These are phyloP conservation scores for Drosophila crucigera DNA, from an alignment of 2,888 invertebrate genomes.

Conservation along the genomic window DNA sequence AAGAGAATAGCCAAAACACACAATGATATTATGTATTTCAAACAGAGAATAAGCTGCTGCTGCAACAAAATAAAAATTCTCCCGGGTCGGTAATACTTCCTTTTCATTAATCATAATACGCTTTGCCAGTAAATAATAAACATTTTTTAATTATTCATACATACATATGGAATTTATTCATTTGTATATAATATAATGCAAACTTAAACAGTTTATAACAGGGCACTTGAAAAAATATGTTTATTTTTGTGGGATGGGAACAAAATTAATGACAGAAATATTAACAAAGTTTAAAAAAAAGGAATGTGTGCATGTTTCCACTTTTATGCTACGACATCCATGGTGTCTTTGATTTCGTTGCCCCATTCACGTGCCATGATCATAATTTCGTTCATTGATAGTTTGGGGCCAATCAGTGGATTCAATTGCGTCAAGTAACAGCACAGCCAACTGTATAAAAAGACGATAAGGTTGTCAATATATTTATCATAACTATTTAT, in stretches of 20 bases:
- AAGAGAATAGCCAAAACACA: background rate
- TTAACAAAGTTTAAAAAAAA: constrained; percentile 52
- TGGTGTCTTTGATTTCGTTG: constrained; percentile 74
- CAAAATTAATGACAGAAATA: constrained; percentile 41
- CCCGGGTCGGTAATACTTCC: background rate
- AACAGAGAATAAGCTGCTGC: background rate
- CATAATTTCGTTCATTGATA: constrained; percentile 82
- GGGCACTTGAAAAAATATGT: constrained; percentile 19
- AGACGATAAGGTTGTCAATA: constrained; percentile 26
- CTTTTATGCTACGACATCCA: constrained; percentile 60
- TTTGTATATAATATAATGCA: constrained; percentile 42
- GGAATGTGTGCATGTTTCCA: constrained; percentile 23
- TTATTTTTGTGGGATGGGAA: constrained; percentile 25
- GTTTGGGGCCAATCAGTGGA: constrained; percentile 83
- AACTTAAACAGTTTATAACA: constrained; percentile 42
- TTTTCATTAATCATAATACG: background rate
- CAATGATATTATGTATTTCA: background rate
- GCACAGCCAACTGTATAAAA: constrained; percentile 81
- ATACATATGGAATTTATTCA: constrained; percentile 50
- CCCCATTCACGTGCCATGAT: constrained; percentile 84
- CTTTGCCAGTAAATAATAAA: background rate
- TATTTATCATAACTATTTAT: background rate
- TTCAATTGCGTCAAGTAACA: constrained; percentile 84
- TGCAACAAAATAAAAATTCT: background rate
- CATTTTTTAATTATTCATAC: constrained; percentile 10